phyloP scores from a whole-genome alignment of 2,888 invertebrate species.

The Drosophila anceps region DNA sequence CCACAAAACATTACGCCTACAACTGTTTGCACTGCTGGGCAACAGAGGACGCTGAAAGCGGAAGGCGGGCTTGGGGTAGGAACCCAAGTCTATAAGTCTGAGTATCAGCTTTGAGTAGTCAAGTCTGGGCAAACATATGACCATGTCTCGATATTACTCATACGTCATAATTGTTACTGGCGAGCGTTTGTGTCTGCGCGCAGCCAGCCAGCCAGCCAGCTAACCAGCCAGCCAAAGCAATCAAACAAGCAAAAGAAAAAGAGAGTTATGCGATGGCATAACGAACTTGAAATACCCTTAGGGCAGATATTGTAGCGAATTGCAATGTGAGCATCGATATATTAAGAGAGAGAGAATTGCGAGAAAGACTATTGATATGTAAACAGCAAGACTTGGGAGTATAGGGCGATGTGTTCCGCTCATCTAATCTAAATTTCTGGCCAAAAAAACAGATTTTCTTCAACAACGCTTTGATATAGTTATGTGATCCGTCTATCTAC shows the following conservation, averaged over 20 bases:
- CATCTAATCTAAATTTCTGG: not conserved
- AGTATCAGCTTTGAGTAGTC: slow-evolving; percentile 19
- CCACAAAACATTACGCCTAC: slow-evolving; percentile 66
- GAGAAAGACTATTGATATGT: not conserved
- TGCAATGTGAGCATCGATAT: not conserved
- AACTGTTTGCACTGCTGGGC: slow-evolving; percentile 64
- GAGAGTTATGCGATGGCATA: not conserved
- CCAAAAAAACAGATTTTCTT: not conserved
- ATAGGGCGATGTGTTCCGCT: too few relatives aligned
- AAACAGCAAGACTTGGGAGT: not conserved
- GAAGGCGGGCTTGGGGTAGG: not conserved
- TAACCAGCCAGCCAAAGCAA: slow-evolving; percentile 38
- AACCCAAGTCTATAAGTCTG: slow-evolving; percentile 27
- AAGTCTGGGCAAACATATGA: slow-evolving; percentile 62
- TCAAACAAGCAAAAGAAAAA: slow-evolving; percentile 20
- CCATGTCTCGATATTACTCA: slow-evolving; percentile 68
- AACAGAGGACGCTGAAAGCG: not conserved
- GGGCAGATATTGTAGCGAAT: not conserved
- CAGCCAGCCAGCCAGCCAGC: slow-evolving; percentile 34
- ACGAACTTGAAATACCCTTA: slow-evolving; percentile 20
- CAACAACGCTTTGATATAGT: not conserved
- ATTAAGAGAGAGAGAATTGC: not conserved
- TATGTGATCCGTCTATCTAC: not conserved
- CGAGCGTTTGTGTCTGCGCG: slow-evolving; percentile 39
- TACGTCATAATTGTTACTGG: slow-evolving; percentile 65